These are phyloP conservation scores for Ceramica pisi DNA, from an alignment of 2,888 invertebrate species.

Conservation along the genomic window DNA sequence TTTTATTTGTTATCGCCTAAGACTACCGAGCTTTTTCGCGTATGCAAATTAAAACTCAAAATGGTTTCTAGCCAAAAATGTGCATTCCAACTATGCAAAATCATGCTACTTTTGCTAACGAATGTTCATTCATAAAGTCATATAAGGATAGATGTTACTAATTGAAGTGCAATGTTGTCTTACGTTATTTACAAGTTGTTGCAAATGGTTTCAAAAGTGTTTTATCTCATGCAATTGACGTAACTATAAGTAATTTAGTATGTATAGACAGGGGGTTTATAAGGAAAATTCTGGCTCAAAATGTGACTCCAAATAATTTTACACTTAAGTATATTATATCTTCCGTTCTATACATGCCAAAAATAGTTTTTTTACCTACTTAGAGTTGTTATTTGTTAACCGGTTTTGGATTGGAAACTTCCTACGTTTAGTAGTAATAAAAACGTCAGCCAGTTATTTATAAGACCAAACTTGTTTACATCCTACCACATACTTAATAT, in stretches of 20 bases:
- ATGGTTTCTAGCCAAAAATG: no score
- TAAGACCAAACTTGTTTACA: neutral
- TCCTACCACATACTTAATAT: neutral
- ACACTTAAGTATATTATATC: neutral
- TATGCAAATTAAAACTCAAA: slow-evolving; percentile 8
- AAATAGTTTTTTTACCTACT: neutral
- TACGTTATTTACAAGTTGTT: neutral
- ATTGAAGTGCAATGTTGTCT: neutral
- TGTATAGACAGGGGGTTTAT: neutral
- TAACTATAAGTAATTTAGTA: neutral
- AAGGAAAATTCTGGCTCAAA: slow-evolving; percentile 1
- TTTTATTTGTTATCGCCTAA: neutral
- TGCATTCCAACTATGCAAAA: neutral
- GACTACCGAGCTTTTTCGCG: neutral
- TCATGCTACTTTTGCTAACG: neutral
- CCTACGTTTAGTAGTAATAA: neutral
- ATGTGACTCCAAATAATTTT: neutral
- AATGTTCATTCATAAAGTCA: neutral
- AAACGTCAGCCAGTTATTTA: neutral
- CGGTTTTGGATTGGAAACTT: slow-evolving; percentile 1
- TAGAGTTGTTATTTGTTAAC: neutral
- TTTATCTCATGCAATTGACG: slow-evolving; percentile 12
- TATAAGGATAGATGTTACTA: neutral
- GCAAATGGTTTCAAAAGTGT: neutral
- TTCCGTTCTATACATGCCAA: neutral